Conservation (phyloP, 2,797 vertebrate genomes). For the Emydoidea blandingii region DNA sequence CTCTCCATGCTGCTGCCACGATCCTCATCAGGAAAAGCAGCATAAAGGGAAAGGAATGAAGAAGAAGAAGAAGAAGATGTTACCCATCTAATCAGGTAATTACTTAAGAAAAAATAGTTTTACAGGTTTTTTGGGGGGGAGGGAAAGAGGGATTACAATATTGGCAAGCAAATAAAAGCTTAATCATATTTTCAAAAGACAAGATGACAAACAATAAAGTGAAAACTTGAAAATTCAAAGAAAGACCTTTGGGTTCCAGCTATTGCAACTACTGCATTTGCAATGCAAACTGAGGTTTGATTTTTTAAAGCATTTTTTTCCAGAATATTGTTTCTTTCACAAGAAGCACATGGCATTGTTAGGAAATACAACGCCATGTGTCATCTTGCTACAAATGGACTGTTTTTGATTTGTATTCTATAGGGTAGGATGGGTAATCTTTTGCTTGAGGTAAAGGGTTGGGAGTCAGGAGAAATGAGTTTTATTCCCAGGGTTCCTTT, state of each 20-base stretch:
- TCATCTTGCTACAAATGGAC: background rate
- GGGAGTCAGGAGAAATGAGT: too few species aligned
- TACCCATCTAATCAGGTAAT: background rate
- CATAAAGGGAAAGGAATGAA: too few species aligned
- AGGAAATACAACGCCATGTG: fast-evolving
- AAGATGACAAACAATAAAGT: fast-evolving
- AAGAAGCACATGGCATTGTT: background rate
- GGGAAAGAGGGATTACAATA: background rate
- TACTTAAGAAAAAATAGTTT: background rate
- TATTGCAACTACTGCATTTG: background rate
- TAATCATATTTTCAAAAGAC: background rate
- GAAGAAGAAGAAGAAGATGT: background rate
- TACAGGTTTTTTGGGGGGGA: background rate
- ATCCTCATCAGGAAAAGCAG: too few species aligned
- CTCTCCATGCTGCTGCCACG: too few species aligned
- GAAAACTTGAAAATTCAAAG: background rate
- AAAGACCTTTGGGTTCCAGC: background rate
- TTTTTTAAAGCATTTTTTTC: background rate
- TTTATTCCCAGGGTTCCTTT: too few species aligned
- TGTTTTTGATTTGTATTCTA: background rate
- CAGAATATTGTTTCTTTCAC: background rate
- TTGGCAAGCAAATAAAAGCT: background rate
- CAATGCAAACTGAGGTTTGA: background rate
- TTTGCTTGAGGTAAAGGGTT: too few species aligned
- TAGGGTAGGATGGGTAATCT: fast-evolving